These are phyloP conservation scores for Bedellia somnulentella DNA, from an alignment of 2,888 invertebrate species.

Conservation along the genomic window DNA sequence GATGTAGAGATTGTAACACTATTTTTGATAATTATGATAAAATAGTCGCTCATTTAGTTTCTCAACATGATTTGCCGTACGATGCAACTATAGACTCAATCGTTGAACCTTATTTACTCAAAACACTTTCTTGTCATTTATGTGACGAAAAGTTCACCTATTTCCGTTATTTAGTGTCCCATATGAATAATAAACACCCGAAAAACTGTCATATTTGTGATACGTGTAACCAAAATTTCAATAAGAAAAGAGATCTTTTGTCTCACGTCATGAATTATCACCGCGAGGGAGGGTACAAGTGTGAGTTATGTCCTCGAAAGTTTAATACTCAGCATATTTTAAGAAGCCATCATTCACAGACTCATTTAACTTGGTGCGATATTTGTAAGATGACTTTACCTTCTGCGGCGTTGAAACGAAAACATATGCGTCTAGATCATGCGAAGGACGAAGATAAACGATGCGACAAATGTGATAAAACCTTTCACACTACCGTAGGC, in stretches of 20 bases:
- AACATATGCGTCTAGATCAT: constrained; percentile 41
- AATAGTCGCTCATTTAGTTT: constrained; percentile 26
- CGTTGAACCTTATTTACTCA: constrained; percentile 35
- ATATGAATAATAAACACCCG: constrained; percentile 40
- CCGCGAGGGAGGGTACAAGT: constrained; percentile 42
- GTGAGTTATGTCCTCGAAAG: constrained; percentile 33
- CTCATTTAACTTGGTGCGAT: constrained; percentile 36
- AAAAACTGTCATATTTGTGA: constrained; percentile 47
- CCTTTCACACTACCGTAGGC: constrained; percentile 45
- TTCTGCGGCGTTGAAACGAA: constrained; percentile 37
- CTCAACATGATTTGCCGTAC: constrained; percentile 32
- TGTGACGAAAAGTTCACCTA: constrained; percentile 41
- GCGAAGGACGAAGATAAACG: constrained; percentile 41
- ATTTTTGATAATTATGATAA: constrained; percentile 22
- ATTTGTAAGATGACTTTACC: constrained; percentile 40
- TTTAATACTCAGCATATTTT: constrained; percentile 41
- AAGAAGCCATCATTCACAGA: constrained; percentile 36
- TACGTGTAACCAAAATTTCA: constrained; percentile 43
- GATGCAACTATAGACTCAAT: constrained; percentile 41
- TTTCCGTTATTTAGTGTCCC: constrained; percentile 44
- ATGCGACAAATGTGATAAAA: constrained; percentile 37
- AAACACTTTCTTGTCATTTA: constrained; percentile 28
- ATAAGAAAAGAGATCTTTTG: constrained; percentile 40
- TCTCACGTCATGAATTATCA: constrained; percentile 50
- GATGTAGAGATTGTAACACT: constrained; percentile 34